Conservation (phyloP, 2,113 vertebrate genomes). For the Gobiocypris rarus region DNA sequence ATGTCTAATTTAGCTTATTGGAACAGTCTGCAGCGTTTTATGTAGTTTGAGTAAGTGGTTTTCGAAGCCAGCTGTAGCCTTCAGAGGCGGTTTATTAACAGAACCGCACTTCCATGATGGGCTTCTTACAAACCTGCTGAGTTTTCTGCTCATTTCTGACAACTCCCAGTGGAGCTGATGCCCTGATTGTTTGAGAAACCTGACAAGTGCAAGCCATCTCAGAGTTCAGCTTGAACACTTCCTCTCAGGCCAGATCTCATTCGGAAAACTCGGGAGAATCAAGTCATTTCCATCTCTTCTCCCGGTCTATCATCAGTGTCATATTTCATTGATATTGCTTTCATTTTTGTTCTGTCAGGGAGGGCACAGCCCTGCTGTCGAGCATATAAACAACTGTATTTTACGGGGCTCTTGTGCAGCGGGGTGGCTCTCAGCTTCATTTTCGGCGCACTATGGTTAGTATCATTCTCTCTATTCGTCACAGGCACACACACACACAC, state of each 20-base stretch:
- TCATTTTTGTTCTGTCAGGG: slow-evolving; percentile 61
- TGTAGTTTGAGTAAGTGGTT: background rate
- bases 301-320: slow-evolving; percentile 58
- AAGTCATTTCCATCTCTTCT: slow-evolving; percentile 59
- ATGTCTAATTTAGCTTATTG: background rate
- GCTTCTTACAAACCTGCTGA: slow-evolving; percentile 46
- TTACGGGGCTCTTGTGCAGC: slow-evolving; percentile 43
- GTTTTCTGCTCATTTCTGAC: slow-evolving; percentile 49
- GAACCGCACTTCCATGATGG: background rate
- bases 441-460: slow-evolving; percentile 22
- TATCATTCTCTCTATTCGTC: background rate
- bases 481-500: slow-evolving; percentile 10
- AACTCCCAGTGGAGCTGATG: slow-evolving; percentile 44
- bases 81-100: slow-evolving; percentile 33
- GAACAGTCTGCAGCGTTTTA: slow-evolving; percentile 11
- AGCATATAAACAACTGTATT: slow-evolving; percentile 61
- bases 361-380: slow-evolving; percentile 53
- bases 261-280: slow-evolving; percentile 60
- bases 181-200: slow-evolving; percentile 58
- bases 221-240: slow-evolving; percentile 43
- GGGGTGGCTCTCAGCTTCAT: slow-evolving; percentile 37
- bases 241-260: slow-evolving; percentile 41
- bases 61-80: background rate
- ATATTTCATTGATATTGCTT: slow-evolving; percentile 66
- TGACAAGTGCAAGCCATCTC: slow-evolving; percentile 52